Base-by-base conservation (phyloP, 1,140 invertebrate genomes). In the Eulimnadia texana region DNA sequence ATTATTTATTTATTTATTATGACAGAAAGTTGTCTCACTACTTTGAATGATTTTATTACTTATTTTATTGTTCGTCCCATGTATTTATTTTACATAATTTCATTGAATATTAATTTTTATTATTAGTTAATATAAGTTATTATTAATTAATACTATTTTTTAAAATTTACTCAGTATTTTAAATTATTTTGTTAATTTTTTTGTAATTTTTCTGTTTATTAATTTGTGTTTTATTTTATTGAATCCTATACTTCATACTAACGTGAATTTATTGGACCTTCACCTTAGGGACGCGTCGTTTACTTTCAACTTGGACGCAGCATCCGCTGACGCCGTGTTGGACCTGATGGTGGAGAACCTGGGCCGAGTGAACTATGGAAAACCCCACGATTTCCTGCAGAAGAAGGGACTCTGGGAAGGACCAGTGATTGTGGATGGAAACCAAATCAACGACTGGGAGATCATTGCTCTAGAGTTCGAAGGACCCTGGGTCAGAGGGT, bases 281-380 rank as follows among this genome's bases (percentile, higher is more conserved):
- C 20, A 20, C n/a, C 28, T 3, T 62, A 58, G 51, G 22, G 47
- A 63, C 50, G 23, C 54, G 9, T 6, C 25, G 9, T 63, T 60
- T 23, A n/a, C 6, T 22, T 50, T 60, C 19, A 49, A n/a, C 9
- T 56, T 55, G 16, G 22, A 20, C 51, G 56, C 20, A 47, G 25
- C n/a, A 63, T 55, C 53, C 56, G 63, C 58, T 25, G 53, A 67
- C 51, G 49, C 49, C 19, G n/a, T 52, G 16, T 20, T 63, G 24
- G 78, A 81, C 61, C 70, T 82, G 29, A 58, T 83, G 1, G 79
- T 82, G 1, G 80, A 82, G 67, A 82, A 83, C 67, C 72, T 76
- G 60, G 80, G 78, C 0, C 67, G 81, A 56, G 75, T 77, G 19
- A 81, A 81, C 67, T 82, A 71, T 70, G 78, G 78, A 1, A 27